Percentiles rank a stretch among this genome's conserved stretches.
Evolutionary conservation across 2,113 vertebrate genomes (phyloP).

Genomic region (Pygoscelis antarcticus): DNA sequence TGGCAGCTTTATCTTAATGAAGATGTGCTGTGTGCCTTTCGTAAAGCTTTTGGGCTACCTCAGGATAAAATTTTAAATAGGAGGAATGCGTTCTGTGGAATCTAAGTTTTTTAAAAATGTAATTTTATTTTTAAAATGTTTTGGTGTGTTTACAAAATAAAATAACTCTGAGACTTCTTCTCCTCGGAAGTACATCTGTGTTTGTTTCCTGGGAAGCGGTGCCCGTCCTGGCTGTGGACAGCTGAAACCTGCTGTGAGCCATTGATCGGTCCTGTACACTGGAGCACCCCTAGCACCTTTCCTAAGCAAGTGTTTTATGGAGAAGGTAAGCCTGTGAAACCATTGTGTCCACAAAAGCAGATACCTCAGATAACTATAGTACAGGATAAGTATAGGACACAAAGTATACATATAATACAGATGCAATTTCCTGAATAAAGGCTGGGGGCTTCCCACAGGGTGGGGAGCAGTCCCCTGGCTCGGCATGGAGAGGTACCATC

Average conservation of each 20-base stretch:
- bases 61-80: background rate
- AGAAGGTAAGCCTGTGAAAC: background rate
- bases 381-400: background rate
- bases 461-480: background rate
- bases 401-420: background rate
- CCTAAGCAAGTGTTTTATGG: background rate
- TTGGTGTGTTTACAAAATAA: background rate
- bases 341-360: accelerated
- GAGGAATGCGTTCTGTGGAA: background rate
- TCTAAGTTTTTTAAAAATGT: background rate
- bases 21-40: background rate
- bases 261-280: background rate
- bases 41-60: background rate
- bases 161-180: background rate
- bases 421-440: background rate
- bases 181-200: background rate
- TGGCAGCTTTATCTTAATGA: conserved; percentile 25
- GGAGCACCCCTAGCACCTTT: accelerated
- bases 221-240: background rate
- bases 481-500: background rate
- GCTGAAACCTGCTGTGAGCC: background rate
- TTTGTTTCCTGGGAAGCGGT: background rate
- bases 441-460: background rate
- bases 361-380: background rate
- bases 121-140: background rate